Percentiles rank a stretch among this genome's conserved stretches.
Evolutionary conservation across 2,113 vertebrate species (phyloP).

Genomic region (Pseudois nayaur): DNA sequence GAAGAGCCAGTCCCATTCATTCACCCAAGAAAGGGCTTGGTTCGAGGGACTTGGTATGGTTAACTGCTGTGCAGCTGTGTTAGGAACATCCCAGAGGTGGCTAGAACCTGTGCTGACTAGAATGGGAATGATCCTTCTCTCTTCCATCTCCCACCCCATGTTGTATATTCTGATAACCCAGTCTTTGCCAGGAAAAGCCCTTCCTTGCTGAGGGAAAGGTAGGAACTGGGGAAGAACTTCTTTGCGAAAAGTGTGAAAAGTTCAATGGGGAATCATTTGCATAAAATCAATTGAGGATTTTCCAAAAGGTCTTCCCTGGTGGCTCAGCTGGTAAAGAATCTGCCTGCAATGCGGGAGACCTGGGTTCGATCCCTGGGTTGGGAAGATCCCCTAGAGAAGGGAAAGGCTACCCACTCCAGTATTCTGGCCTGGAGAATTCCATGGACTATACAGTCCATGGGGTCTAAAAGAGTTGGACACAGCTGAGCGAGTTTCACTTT

Average conservation of each 20-base stretch:
- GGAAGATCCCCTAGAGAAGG: neutral
- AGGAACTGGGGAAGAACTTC: neutral
- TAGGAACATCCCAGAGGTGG: neutral
- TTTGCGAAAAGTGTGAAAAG: neutral
- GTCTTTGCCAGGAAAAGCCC: neutral
- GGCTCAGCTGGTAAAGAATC: neutral
- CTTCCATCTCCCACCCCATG: neutral
- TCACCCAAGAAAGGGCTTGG: neutral
- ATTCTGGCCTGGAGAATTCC: neutral
- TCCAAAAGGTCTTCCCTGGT: neutral
- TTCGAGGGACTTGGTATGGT: neutral
- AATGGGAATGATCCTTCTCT: neutral
- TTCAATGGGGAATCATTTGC: neutral
- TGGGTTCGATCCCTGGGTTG: neutral
- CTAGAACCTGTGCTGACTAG: neutral
- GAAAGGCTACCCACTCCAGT: neutral
- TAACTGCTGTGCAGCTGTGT: accelerated
- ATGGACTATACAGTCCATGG: neutral
- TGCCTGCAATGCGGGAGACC: neutral
- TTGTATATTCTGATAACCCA: neutral
- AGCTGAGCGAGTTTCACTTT: neutral
- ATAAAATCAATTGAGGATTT: neutral
- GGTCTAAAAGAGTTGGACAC: neutral
- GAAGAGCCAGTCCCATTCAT: neutral
- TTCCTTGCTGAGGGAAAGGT: neutral